Base-by-base conservation (phyloP, 1,140 invertebrate genomes). In the Ericerus pela region DNA sequence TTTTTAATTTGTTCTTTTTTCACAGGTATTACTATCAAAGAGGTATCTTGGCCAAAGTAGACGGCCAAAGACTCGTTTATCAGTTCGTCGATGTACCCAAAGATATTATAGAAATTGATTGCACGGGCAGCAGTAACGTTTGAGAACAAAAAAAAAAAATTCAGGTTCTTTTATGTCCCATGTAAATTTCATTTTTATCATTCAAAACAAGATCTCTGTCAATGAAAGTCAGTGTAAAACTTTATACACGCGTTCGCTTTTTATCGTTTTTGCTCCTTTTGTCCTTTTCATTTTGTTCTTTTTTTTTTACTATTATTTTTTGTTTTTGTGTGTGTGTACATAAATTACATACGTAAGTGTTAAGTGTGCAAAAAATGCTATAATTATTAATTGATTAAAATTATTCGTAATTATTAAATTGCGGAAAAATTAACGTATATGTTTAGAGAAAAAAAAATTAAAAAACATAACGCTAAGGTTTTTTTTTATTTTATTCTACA, bases 31-130 rank as follows among this genome's bases (percentile, higher is more conserved):
- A 99, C 72, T 99, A 99, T 72, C 95, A 98, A 71, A 79, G 96
- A 62, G 95, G 96, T 55, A 99, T 99, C 68, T 73, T 99, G 61
- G 94, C 96, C 60, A 99, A 99, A 76, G 96, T 99, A 24, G 95
- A 99, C 73, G 96, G 96, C 4, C 96, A 99, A 70, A 76, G 96
- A 59, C 77, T 99, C 53, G 96, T 99, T 18, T 99, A 99, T 73
- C 94, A 99, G 74, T 99, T 99, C 75, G 94, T 97, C 51, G 93
- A 98, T 71, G 93, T 99, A 64, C 95, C 95, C 63, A 96, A 96
- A 76, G 91, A 95, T 71, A 96, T 96, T 60, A 79, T 96, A 51
- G 93, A 97, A 77, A 96, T 96, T 64, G 91, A 96, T 75, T 96
- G 92, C 72, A 84, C 84, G 64, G 84, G 87, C 8, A 47, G 10